Evolutionary conservation across 1,140 invertebrate species (phyloP), one percentile per base, ranked within the genome.

Genomic region (Copidosoma floridanum): DNA sequence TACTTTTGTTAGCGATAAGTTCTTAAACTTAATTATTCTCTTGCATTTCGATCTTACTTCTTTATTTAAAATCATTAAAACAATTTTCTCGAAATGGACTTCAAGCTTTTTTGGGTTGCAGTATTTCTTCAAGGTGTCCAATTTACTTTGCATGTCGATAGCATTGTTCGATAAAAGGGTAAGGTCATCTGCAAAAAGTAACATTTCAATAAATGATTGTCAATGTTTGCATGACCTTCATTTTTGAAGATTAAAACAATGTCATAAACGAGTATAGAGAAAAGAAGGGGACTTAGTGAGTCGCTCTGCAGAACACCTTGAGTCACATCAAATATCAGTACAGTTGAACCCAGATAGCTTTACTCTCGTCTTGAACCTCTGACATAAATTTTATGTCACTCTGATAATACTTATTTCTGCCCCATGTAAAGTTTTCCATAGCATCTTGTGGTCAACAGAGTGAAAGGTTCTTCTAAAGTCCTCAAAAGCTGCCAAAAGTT

Each of bases 281-380:
- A 71, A 14, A 65, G 23, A 0, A 65, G 43, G 0, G 65, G 65
- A 27, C 65, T 67, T n/a, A 67, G 43, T 0, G 58, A n/a, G 32
- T 68, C 68, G 0, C 67, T 65, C 38, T 70, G 65, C 4, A 68
- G 29, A 1, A 70, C 62, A 12, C 68, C 65, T 27, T 61, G 56
- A 11, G 65, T 65, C 2, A 65, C 52, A 0, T 65, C 55, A 11
- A 63, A 32, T 26, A 3, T 43, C 18, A 12, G 11, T 10, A 3
- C 43, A 41, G n/a, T 54, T 21, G 3, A 32, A n/a, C n/a, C n/a
- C n/a, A n/a, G n/a, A n/a, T n/a, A n/a, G 40, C 38, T 32, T 3
- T n/a, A 65, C 35, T 18, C 32, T 37, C 4, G 59, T 40, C 11
- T 5, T 18, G 2, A 61, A 53, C 16, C 59, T 61, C 10, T 29